These are phyloP conservation scores for Corapipo altera DNA, from an alignment of 2,113 vertebrate genomes.

Conservation along the genomic window DNA sequence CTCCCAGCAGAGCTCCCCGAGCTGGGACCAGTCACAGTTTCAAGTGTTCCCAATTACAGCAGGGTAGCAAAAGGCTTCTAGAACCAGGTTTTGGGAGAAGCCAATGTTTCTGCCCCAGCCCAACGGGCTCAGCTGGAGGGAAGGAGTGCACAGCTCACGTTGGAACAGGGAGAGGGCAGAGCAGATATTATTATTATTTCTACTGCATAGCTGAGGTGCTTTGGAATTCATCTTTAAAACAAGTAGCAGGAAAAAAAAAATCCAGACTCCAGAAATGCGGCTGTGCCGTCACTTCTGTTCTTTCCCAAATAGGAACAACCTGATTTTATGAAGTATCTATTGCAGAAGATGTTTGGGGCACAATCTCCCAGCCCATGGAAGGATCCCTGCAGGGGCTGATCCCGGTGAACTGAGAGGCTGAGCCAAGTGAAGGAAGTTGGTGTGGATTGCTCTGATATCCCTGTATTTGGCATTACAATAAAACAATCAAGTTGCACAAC, in stretches of 20 bases:
- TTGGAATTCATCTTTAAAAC: conserved; percentile 4
- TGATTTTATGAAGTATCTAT: background rate
- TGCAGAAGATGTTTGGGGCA: fast-evolving
- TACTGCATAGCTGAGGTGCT: background rate
- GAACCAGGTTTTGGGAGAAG: background rate
- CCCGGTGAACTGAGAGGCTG: background rate
- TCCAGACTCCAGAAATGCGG: background rate
- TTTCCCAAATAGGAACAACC: background rate
- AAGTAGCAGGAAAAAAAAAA: background rate
- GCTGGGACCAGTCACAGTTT: background rate
- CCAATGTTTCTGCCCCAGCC: background rate
- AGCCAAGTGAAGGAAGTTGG: background rate
- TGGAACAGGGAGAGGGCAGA: background rate
- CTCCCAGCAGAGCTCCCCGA: background rate
- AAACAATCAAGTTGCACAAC: background rate
- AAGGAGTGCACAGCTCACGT: background rate
- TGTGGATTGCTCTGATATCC: background rate
- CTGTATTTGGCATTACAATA: background rate
- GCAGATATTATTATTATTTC: background rate
- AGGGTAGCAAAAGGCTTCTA: conserved; percentile 29
- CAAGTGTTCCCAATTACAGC: background rate
- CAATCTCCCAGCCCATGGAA: background rate
- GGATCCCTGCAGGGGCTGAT: background rate
- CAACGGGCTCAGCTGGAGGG: background rate
- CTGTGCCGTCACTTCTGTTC: background rate